Percentiles rank a stretch among this genome's conserved stretches.
These are phyloP conservation scores for Crocallis elinguaria DNA, from an alignment of 2,888 invertebrate genomes.

Conservation along the genomic window DNA sequence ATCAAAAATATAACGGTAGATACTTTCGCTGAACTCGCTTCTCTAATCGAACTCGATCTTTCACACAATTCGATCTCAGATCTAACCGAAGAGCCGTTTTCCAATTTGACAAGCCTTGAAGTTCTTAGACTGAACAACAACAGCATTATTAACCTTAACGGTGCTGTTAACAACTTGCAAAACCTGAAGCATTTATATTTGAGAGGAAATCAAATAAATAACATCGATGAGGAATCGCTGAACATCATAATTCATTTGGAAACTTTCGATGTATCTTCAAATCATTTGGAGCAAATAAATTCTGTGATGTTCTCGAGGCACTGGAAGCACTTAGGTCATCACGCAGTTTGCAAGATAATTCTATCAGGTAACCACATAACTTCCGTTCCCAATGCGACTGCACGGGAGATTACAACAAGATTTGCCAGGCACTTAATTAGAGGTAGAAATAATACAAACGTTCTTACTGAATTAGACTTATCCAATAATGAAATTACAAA, in stretches of 20 bases:
- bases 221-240: conserved; percentile 62
- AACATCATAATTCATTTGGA: conserved; percentile 68
- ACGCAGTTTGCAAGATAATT: conserved; percentile 64
- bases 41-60: conserved; percentile 65
- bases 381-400: conserved; percentile 60
- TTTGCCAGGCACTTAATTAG: conserved; percentile 45
- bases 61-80: conserved; percentile 63
- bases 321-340: conserved; percentile 64
- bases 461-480: conserved; percentile 66
- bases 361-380: conserved; percentile 65
- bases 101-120: conserved; percentile 61
- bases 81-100: conserved; percentile 64
- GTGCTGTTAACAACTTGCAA: conserved; percentile 66
- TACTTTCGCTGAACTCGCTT: conserved; percentile 59
- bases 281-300: conserved; percentile 59
- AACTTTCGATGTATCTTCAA: conserved; percentile 71
- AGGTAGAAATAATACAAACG: conserved; percentile 40
- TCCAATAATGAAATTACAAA: conserved; percentile 64
- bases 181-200: conserved; percentile 67
- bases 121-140: conserved; percentile 65
- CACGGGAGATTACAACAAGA: conserved; percentile 46
- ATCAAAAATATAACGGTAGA: conserved; percentile 55
- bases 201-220: conserved; percentile 61
- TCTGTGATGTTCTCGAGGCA: conserved; percentile 65
- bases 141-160: conserved; percentile 66